These are phyloP conservation scores for Taenioides sp. DNA, from an alignment of 2,797 vertebrate species.

Conservation along the genomic window DNA sequence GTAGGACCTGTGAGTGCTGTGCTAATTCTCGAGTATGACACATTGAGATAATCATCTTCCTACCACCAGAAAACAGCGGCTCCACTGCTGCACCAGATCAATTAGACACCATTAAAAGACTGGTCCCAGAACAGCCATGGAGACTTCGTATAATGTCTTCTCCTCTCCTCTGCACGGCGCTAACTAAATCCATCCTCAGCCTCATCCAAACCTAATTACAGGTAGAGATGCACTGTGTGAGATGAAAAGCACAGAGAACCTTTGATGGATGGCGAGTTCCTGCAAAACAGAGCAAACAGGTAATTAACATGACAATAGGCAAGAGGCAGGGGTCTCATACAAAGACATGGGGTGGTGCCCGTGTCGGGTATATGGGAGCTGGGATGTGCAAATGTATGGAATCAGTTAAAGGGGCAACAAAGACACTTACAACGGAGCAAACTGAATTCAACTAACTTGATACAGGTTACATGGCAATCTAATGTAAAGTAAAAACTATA, in stretches of 20 bases:
- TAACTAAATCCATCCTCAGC: slow-evolving; percentile 69
- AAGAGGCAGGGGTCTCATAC: slow-evolving; percentile 61
- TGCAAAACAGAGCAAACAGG: slow-evolving; percentile 66
- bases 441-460: slow-evolving; percentile 20
- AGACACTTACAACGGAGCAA: slow-evolving; percentile 44
- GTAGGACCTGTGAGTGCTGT: slow-evolving; percentile 8
- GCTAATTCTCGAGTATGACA: slow-evolving; percentile 47
- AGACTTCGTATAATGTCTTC: slow-evolving; percentile 61
- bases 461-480: slow-evolving; percentile 31
- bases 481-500: slow-evolving; percentile 37
- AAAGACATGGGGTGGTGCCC: slow-evolving; percentile 58
- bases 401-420: slow-evolving; percentile 17
- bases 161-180: slow-evolving; percentile 53
- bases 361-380: slow-evolving; percentile 23
- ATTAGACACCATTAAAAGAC: slow-evolving; percentile 70
- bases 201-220: slow-evolving; percentile 69
- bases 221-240: slow-evolving; percentile 62
- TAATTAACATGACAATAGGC: slow-evolving; percentile 71
- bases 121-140: slow-evolving; percentile 63
- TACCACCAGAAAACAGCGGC: slow-evolving; percentile 48
- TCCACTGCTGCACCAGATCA: slow-evolving; percentile 67
- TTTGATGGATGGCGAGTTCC: slow-evolving; percentile 67
- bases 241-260: slow-evolving; percentile 66
- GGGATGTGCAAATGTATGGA: slow-evolving; percentile 43
- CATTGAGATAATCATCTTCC: slow-evolving; percentile 55